These are phyloP conservation scores for Tolypeutes matacus DNA, from an alignment of 2,797 vertebrate species.

Conservation along the genomic window DNA sequence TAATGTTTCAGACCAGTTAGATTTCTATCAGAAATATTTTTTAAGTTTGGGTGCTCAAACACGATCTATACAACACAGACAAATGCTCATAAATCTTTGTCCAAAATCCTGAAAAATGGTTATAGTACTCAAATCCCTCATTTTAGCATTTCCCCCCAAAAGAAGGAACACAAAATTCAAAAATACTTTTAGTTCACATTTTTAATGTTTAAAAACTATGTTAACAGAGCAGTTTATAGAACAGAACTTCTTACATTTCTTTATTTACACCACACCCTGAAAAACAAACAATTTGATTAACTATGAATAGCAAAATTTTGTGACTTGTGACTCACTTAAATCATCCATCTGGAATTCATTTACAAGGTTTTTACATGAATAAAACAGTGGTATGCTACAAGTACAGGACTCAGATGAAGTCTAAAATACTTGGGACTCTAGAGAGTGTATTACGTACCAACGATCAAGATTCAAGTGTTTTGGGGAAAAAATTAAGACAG, in stretches of 20 bases:
- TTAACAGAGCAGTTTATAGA: constrained; percentile 85
- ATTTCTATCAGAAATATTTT: background rate
- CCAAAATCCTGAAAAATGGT: background rate
- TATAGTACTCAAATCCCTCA: fast-evolving
- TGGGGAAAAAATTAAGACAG: constrained; percentile 80
- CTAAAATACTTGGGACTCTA: constrained; percentile 77
- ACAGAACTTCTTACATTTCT: constrained; percentile 81
- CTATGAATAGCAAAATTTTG: constrained; percentile 84
- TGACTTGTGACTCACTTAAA: constrained; percentile 79
- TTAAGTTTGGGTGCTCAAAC: background rate
- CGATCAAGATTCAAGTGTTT: constrained; percentile 83
- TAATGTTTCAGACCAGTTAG: background rate
- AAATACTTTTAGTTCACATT: constrained; percentile 82
- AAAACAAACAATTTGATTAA: constrained; percentile 73
- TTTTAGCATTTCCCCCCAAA: background rate
- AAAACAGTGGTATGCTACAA: constrained; percentile 77
- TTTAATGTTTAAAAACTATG: constrained; percentile 89
- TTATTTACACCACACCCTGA: constrained; percentile 88
- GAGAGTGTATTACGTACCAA: constrained; percentile 75
- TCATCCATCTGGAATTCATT: constrained; percentile 81
- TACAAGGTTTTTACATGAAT: constrained; percentile 75
- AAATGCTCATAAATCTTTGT: background rate
- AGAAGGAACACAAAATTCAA: constrained; percentile 11
- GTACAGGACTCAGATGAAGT: constrained; percentile 75
- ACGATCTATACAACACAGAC: background rate